Conservation (phyloP, 2,797 vertebrate species). For the Chiloscyllium punctatum region DNA sequence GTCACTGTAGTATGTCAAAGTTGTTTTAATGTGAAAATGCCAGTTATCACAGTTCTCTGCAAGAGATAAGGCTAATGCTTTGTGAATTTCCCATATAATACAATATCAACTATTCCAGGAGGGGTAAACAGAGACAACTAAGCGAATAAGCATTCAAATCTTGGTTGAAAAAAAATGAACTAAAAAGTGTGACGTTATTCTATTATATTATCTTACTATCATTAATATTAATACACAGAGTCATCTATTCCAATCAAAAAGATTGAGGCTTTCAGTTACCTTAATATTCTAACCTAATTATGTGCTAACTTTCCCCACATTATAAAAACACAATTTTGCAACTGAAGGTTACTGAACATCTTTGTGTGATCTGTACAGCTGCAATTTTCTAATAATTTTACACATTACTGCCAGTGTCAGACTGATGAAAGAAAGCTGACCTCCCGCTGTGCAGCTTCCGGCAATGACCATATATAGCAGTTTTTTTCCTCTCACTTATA, state of each 20-base stretch:
- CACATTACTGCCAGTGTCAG: conserved; percentile 84
- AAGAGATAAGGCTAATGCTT: too few relatives aligned
- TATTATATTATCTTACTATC: background rate
- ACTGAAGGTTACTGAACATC: conserved; percentile 72
- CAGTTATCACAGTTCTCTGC: background rate
- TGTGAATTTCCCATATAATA: background rate
- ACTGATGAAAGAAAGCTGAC: conserved; percentile 83
- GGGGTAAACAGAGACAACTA: background rate
- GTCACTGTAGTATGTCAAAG: background rate
- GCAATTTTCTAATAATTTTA: conserved; percentile 82
- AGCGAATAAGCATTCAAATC: background rate
- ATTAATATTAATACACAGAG: conserved; percentile 4
- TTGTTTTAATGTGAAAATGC: background rate
- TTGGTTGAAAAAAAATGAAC: conserved; percentile 2
- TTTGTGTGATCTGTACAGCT: conserved; percentile 83
- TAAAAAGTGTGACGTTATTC: conserved; percentile 8
- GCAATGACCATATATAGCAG: conserved; percentile 83
- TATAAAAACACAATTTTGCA: conserved; percentile 70
- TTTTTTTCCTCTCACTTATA: conserved; percentile 86
- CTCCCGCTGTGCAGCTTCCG: conserved; percentile 74
- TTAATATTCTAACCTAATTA: conserved; percentile 31
- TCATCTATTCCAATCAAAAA: conserved; percentile 8
- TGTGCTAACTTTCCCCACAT: conserved; percentile 11
- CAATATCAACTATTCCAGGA: background rate
- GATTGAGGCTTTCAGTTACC: background rate